Evolutionary conservation across 2,797 vertebrate genomes (phyloP), one percentile per base, ranked within the genome.

Genomic region (Arremon brunneinucha): DNA sequence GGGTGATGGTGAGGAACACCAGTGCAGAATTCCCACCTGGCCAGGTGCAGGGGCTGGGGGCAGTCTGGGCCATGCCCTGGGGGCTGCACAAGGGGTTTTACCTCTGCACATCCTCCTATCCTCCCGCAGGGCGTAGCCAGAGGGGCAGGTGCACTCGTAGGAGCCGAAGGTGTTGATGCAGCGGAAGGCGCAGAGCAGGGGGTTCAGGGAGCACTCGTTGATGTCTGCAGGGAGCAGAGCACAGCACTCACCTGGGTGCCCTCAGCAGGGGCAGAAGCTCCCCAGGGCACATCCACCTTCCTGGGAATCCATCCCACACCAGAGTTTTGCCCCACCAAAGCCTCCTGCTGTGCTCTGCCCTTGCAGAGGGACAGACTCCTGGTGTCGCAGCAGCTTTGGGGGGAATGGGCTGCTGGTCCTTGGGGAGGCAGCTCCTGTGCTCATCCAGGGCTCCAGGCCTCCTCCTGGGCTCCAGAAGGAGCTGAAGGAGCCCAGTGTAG

Each of bases 21-120:
- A 50, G 55, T 1, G 2, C 70, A 23, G 47, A 9, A 19, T 16
- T 64, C 50, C 43, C 50, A 18, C 46, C 53, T 19, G 39, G 69
- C 26, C 12, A 20, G 4, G 46, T 1, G 35, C 27, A 23, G 47
- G 53, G 43, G 16, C 39, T 35, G 56, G 56, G 56, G 26, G 8
- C 39, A 11, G 43, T 0, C 0, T 8, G 39, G 86, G 47, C 70
- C 7, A 2, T 30, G 27, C 34, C 47, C 57, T 4, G 37, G 2
- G 1, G 64, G 57, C 17, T 6, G 39, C 84, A 53, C 60, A 11
- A n/a, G 22, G 27, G 26, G 2, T n/a, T 83, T 97, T 95, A 99
- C 99, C 99, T 99, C 98, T 97, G 96, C 99, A 99, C 99, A 98
- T 99, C 89, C 98, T 98, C 28, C 98, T 98, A 87, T 99, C 99